Evolutionary conservation across 2,888 invertebrate species (phyloP), one percentile per base, ranked within the genome.

Genomic region (Mactromeris polynyma): DNA sequence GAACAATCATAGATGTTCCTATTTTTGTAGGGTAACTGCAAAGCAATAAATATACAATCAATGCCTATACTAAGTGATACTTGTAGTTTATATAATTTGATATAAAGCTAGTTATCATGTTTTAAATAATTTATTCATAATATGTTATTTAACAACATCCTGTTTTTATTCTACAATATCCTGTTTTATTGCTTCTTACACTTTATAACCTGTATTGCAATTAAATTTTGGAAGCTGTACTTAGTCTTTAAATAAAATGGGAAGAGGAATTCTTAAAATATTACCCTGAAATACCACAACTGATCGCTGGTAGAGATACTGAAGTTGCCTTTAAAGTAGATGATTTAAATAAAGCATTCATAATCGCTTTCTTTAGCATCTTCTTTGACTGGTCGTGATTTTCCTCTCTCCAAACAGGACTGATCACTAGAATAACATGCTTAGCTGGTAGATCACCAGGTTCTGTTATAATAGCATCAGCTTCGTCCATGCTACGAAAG

Each of bases 231-330:
- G n/a, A n/a, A n/a, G n/a, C n/a, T n/a, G n/a, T n/a, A n/a, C n/a
- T n/a, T n/a, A n/a, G n/a, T n/a, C n/a, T n/a, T n/a, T n/a, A n/a
- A n/a, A n/a, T n/a, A 64, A 64, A 64, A 6, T 26, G 26, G 0
- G 58, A 64, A 2, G 26, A 64, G 26, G 3, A 46, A 64, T n/a
- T n/a, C n/a, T n/a, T n/a, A 26, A 26, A 4, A 64, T 17, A 11
- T 73, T 83, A 89, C 89, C 89, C 81, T n/a, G 64, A 86, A 11
- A 85, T 84, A 36, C 95, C 95, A 51, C 94, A 93, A n/a, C 94
- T 94, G 17, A 95, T 87, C 3, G 94, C 94, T 51, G 95, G 95
- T 19, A 95, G 80, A 14, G 95, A 94, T n/a, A 95, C 91, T 9
- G 94, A 93, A 11, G 80, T 89, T 0, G 82, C 80, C 26, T 81